Conservation (phyloP, 2,888 invertebrate species). For the Stictocephala bisonia region DNA sequence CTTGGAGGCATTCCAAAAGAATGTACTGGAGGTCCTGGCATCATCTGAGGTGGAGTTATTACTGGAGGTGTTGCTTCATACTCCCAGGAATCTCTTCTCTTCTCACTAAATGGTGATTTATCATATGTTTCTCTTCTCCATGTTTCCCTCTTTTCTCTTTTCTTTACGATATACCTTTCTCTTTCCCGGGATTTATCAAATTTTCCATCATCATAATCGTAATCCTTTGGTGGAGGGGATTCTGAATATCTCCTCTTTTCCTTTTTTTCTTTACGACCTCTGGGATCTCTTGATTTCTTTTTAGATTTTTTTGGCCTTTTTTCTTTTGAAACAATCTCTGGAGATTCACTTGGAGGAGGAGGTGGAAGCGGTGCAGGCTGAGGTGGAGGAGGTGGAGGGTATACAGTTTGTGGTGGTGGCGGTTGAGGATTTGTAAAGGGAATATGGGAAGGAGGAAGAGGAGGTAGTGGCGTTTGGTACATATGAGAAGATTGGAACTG, state of each 20-base stretch:
- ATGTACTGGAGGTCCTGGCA: background rate
- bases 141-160: slow-evolving; percentile 30
- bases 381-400: slow-evolving; percentile 38
- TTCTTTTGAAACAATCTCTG: slow-evolving; percentile 8
- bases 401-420: slow-evolving; percentile 32
- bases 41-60: background rate
- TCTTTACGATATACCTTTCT: slow-evolving; percentile 26
- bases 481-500: slow-evolving; percentile 23
- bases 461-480: slow-evolving; percentile 18
- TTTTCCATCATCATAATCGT: slow-evolving; percentile 18
- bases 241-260: slow-evolving; percentile 45
- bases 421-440: slow-evolving; percentile 43
- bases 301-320: slow-evolving; percentile 17
- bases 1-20: slow-evolving; percentile 26
- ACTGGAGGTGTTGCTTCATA: slow-evolving; percentile 15
- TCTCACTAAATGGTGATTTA: slow-evolving; percentile 10
- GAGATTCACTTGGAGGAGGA: slow-evolving; percentile 1
- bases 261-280: slow-evolving; percentile 4
- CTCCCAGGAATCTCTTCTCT: slow-evolving; percentile 42
- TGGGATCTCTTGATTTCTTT: slow-evolving; percentile 12
- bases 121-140: slow-evolving; percentile 26
- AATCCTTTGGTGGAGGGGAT: slow-evolving; percentile 23
- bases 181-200: slow-evolving; percentile 14
- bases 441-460: slow-evolving; percentile 41
- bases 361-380: slow-evolving; percentile 28